phyloP scores from a whole-genome alignment of 2,888 invertebrate genomes.

The Xestobium rufovillosum region DNA sequence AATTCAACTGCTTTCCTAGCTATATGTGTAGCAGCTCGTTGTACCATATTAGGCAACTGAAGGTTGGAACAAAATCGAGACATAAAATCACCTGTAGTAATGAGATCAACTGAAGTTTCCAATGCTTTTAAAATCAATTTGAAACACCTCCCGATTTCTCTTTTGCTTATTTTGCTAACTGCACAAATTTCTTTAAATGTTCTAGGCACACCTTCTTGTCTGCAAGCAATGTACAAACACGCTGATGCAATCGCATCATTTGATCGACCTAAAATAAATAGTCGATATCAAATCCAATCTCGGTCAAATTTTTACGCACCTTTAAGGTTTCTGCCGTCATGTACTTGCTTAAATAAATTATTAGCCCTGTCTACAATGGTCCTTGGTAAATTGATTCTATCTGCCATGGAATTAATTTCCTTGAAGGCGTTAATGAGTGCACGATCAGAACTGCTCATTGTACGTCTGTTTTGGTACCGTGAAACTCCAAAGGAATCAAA shows the following conservation, averaged over 20 bases:
- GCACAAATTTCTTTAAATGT: conserved; percentile 99
- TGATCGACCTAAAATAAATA: conserved; percentile 50
- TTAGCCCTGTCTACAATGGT: conserved; percentile 96
- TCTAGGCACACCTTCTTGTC: conserved; percentile 96
- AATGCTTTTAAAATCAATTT: conserved; percentile 92
- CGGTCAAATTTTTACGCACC: conserved; percentile 44
- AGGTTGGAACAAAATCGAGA: conserved; percentile 96
- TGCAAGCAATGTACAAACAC: conserved; percentile 96
- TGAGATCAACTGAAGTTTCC: conserved; percentile 94
- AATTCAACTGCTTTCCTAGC: conserved; percentile 93
- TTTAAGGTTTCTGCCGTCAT: conserved; percentile 92
- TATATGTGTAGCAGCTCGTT: conserved; percentile 92
- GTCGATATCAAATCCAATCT: background rate
- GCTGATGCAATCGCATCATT: conserved; percentile 99
- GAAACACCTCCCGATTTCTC: conserved; percentile 98
- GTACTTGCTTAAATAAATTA: conserved; percentile 96
- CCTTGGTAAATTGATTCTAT: conserved; percentile 92
- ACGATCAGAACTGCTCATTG: conserved; percentile 91
- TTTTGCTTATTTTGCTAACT: conserved; percentile 97
- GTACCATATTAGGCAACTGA: conserved; percentile 80
- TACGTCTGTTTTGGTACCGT: conserved; percentile 66
- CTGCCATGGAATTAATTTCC: conserved; percentile 97
- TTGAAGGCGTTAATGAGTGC: conserved; percentile 92
- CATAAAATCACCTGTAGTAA: conserved; percentile 99
- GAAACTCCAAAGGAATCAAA: conserved; percentile 80